Conservation (phyloP, 2,797 vertebrate genomes). For the Hydrophis major region DNA sequence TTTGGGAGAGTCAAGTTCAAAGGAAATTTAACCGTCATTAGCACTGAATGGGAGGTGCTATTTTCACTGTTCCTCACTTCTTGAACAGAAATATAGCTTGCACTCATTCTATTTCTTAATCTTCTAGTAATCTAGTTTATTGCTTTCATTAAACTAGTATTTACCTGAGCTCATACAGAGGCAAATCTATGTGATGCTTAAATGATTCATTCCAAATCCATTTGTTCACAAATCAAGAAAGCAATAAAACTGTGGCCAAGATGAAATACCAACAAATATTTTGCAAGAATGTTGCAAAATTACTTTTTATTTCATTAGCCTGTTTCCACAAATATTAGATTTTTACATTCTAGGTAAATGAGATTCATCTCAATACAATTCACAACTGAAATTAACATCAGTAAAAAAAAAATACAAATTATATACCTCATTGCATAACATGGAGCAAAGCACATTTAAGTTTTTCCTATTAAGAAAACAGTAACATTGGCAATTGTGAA, state of each 20-base stretch:
- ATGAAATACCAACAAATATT: slow-evolving; percentile 22
- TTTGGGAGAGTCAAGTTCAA: background rate
- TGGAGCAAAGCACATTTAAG: slow-evolving; percentile 14
- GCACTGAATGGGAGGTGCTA: background rate
- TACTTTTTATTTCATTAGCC: slow-evolving; percentile 35
- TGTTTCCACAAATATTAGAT: slow-evolving; percentile 34
- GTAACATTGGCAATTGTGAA: slow-evolving; percentile 3
- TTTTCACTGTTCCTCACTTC: background rate
- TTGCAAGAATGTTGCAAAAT: slow-evolving; percentile 24
- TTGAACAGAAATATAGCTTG: background rate
- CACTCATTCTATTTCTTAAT: background rate
- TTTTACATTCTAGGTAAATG: slow-evolving; percentile 36
- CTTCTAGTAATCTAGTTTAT: background rate
- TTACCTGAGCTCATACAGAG: slow-evolving; percentile 38
- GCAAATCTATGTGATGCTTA: slow-evolving; percentile 33
- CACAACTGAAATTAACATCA: slow-evolving; percentile 26
- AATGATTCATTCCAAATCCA: slow-evolving; percentile 28
- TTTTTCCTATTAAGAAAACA: slow-evolving; percentile 20
- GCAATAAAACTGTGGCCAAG: slow-evolving; percentile 7
- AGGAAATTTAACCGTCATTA: background rate
- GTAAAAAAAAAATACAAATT: slow-evolving; percentile 34
- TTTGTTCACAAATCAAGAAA: slow-evolving; percentile 22
- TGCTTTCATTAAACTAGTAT: slow-evolving; percentile 7
- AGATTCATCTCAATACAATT: slow-evolving; percentile 15
- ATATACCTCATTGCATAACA: slow-evolving; percentile 23